Percentiles rank a stretch among this genome's conserved stretches.
Evolutionary conservation across 2,797 vertebrate genomes (phyloP).

Genomic region (Melanotaenia nigrans): DNA sequence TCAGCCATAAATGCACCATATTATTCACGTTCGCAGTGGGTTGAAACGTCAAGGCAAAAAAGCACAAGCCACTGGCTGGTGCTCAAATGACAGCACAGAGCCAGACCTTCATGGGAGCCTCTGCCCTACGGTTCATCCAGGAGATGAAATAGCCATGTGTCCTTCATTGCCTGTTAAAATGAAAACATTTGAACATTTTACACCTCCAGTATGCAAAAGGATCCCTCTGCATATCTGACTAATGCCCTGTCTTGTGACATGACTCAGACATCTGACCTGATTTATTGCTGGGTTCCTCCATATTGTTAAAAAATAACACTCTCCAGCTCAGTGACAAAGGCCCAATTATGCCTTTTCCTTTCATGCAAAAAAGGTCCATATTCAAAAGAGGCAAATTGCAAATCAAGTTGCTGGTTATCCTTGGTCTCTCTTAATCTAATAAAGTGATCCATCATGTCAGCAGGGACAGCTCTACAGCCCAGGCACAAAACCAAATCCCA

Average conservation of each 20-base stretch:
- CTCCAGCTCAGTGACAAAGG: constrained; percentile 66
- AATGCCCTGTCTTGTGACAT: constrained; percentile 65
- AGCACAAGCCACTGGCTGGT: constrained; percentile 63
- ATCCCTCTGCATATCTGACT: constrained; percentile 67
- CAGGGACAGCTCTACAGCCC: constrained; percentile 47
- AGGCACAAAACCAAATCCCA: constrained; percentile 57
- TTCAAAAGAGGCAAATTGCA: constrained; percentile 74
- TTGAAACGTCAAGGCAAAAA: constrained; percentile 67
- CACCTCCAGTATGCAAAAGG: constrained; percentile 51
- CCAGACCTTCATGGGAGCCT: constrained; percentile 44
- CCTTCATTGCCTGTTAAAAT: constrained; percentile 58
- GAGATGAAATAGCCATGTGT: constrained; percentile 59
- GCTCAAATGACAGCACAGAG: constrained; percentile 62
- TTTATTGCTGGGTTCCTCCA: constrained; percentile 66
- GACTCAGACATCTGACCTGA: constrained; percentile 70
- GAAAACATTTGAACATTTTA: constrained; percentile 32
- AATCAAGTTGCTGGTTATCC: constrained; percentile 65
- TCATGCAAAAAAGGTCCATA: constrained; percentile 70
- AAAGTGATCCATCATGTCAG: constrained; percentile 80
- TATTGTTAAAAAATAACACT: constrained; percentile 64
- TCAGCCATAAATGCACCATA: constrained; percentile 45
- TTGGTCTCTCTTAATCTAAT: constrained; percentile 73
- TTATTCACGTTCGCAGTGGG: constrained; percentile 62
- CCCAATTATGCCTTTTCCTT: constrained; percentile 70
- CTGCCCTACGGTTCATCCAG: constrained; percentile 37